Percentiles rank a stretch among this genome's conserved stretches.
Evolutionary conservation across 2,797 vertebrate genomes (phyloP).

Genomic region (Miichthys miiuy): DNA sequence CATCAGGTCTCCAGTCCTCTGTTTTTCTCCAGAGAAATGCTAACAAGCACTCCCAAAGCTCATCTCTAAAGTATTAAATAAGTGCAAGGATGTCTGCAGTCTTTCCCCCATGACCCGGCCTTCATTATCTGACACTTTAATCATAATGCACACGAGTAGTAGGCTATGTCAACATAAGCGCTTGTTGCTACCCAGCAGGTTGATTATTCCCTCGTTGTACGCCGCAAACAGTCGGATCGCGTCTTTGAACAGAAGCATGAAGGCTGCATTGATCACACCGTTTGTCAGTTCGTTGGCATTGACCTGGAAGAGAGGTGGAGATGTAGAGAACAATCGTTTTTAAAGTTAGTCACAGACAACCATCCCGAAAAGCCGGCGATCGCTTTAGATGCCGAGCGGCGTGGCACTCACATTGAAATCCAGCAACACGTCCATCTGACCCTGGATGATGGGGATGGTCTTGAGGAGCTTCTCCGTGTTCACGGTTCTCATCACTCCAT

Average conservation of each 20-base stretch:
- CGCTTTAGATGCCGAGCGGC: neutral
- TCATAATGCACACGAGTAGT: neutral
- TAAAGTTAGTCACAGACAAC: neutral
- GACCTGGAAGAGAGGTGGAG: slow-evolving; percentile 81
- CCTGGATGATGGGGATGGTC: slow-evolving; percentile 95
- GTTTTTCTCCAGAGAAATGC: neutral
- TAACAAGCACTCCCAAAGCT: neutral
- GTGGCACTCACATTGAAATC: slow-evolving; percentile 91
- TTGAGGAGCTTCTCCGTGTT: slow-evolving; percentile 96
- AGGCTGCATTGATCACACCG: slow-evolving; percentile 96
- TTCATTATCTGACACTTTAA: neutral
- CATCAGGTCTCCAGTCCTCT: neutral
- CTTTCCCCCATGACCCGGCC: neutral
- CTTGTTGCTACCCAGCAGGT: slow-evolving; percentile 91
- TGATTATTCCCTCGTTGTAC: slow-evolving; percentile 98
- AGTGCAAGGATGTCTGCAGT: neutral
- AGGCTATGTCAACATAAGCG: neutral
- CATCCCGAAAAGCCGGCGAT: neutral
- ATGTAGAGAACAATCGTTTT: neutral
- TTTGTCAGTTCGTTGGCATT: slow-evolving; percentile 98
- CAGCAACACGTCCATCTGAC: slow-evolving; percentile 96
- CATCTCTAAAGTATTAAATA: slow-evolving; percentile 8
- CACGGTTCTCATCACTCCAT: slow-evolving; percentile 97
- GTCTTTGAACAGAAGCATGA: slow-evolving; percentile 99
- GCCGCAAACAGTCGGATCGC: slow-evolving; percentile 97